Percentiles rank a stretch among this genome's conserved stretches.
These are phyloP conservation scores for Phrynocephalus guinanensis DNA, from an alignment of 2,797 vertebrate species.

Conservation along the genomic window DNA sequence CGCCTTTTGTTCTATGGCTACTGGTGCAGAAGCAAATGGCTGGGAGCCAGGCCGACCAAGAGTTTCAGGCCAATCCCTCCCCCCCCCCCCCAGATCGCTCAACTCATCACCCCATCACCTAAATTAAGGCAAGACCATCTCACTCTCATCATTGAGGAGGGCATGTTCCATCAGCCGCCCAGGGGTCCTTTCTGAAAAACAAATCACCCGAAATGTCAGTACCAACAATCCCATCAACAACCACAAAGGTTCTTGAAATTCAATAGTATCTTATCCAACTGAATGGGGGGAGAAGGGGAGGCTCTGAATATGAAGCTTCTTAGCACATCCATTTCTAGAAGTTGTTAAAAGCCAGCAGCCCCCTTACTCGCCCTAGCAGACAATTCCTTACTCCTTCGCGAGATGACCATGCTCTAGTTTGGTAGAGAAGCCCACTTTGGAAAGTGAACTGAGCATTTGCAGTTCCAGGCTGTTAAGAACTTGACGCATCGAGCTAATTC, in stretches of 20 bases:
- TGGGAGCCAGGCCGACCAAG: conserved; percentile 15
- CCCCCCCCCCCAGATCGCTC: not conserved
- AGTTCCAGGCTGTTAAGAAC: not conserved
- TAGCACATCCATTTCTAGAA: not conserved
- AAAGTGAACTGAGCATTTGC: not conserved
- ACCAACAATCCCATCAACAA: not conserved
- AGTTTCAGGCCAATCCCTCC: not conserved
- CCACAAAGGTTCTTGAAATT: not conserved
- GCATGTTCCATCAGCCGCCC: conserved; percentile 93
- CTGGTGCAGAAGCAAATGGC: not conserved
- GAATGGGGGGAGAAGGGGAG: not conserved
- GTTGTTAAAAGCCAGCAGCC: not conserved
- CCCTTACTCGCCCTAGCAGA: not conserved
- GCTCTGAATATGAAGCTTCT: no score
- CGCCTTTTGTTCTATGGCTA: not conserved
- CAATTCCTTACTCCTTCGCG: not conserved
- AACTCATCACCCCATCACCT: conserved; percentile 21
- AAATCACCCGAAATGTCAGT: conserved; percentile 50
- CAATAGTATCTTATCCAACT: not conserved
- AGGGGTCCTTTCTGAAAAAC: conserved; percentile 85
- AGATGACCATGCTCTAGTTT: not conserved
- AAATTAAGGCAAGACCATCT: conserved; percentile 76
- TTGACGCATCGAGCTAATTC: not conserved
- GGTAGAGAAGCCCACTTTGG: not conserved
- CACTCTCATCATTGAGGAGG: conserved; percentile 96